These are phyloP conservation scores for Heteromurus nitidus DNA, from an alignment of 2,888 invertebrate species.

Conservation along the genomic window DNA sequence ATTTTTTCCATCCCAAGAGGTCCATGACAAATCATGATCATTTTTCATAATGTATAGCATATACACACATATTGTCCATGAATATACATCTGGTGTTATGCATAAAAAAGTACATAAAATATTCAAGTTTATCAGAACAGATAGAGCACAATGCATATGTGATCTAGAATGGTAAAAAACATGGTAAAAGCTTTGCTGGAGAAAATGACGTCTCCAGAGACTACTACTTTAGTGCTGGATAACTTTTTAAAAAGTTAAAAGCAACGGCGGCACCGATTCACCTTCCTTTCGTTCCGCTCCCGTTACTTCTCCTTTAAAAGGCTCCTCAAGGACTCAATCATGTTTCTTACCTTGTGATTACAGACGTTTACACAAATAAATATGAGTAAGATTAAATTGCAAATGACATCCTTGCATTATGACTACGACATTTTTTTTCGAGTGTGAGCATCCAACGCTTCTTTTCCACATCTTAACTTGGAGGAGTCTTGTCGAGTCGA, in stretches of 20 bases:
- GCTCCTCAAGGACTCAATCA: conserved; percentile 50
- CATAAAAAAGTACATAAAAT: conserved; percentile 43
- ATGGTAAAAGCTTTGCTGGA: conserved; percentile 59
- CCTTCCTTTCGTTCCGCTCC: conserved; percentile 41
- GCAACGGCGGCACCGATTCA: conserved; percentile 47
- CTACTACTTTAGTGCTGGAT: conserved; percentile 53
- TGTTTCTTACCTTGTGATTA: conserved; percentile 60
- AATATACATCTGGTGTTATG: conserved; percentile 42
- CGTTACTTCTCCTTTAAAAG: conserved; percentile 36
- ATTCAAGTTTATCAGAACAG: conserved; percentile 56
- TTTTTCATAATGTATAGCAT: conserved; percentile 60
- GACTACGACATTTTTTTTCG: too few relatives aligned
- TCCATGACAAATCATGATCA: conserved; percentile 61
- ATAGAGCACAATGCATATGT: conserved; percentile 35
- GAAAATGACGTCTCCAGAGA: conserved; percentile 61
- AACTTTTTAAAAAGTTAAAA: conserved; percentile 47
- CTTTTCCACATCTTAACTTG: conserved; percentile 33
- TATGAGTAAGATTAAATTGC: conserved; percentile 63
- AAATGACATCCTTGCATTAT: conserved; percentile 57
- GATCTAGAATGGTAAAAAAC: conserved; percentile 24
- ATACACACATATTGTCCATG: conserved; percentile 13
- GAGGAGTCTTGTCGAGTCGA: conserved; percentile 16
- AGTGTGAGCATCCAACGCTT: too few relatives aligned
- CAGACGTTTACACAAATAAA: conserved; percentile 49
- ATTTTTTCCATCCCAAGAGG: conserved; percentile 56